Base-by-base conservation (phyloP, 2,888 invertebrate genomes). In the Encarsia formosa region DNA sequence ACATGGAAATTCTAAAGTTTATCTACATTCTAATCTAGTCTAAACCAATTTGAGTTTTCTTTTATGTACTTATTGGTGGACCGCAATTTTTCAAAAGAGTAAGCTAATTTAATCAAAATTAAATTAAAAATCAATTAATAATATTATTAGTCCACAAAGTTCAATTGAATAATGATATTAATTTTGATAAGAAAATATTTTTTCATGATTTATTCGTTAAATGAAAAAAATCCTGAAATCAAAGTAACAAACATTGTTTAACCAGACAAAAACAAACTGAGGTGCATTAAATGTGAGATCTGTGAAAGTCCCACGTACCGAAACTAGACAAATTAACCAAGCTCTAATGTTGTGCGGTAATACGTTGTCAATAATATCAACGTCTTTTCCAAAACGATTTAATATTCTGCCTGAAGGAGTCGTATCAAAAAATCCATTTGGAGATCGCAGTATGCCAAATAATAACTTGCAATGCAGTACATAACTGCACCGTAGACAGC, bases 351-450 rank as follows among this genome's bases (percentile, higher is more conserved):
- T 86, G 80, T 82, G 81, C 44, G 86, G 86, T 71, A 86, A 78
- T 67, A 81, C 78, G 72, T 82, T 84, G 79, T 87, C 86, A 74
- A 86, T 75, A 66, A 82, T 78, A 72, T 87, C 86, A 62, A 86
- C 76, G 74, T 87, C 86, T 79, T 86, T 86, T 72, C 83, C 81
- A 79, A 86, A 86, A 62, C 88, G 80, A 79, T 87, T 88, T 75
- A 88, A 80, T 71, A 88, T 81, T 71, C 89, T 80, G 73, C 89
- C 88, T 59, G 84, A 78, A 57, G 89, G 88, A 65, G 88, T 89
- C 63, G 87, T 84, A 76, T 89, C 88, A 79, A 85, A 88, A 80
- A 87, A 88, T 69, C 82, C 81, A 69, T 80, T 76, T 52, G 87
- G 85, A 63, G 83, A 82, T 70, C 81, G 79, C 66, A 89, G 75